phyloP scores from a whole-genome alignment of 2,888 invertebrate genomes.

The Ferdinandea cuprea region DNA sequence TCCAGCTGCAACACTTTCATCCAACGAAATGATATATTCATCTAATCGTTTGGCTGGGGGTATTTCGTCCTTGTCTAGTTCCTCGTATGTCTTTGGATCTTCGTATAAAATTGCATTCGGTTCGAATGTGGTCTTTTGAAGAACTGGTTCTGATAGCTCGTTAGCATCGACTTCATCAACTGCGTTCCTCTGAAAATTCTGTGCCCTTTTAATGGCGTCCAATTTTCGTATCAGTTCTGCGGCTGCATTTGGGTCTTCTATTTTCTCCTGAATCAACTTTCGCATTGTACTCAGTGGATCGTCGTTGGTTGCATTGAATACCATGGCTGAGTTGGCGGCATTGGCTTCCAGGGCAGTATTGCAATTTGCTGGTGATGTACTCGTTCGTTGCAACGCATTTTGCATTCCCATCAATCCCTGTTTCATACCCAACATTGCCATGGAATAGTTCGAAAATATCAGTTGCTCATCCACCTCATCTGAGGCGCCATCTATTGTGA shows the following conservation, averaged over 20 bases:
- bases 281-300: too few relatives aligned
- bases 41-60: constrained; percentile 24
- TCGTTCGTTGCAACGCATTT: neutral
- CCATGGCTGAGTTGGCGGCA: too few relatives aligned
- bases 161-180: constrained; percentile 13
- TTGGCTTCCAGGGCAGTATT: too few relatives aligned
- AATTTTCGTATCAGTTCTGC: neutral
- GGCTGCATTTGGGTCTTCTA: too few relatives aligned
- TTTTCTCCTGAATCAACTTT: too few relatives aligned
- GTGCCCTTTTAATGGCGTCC: neutral
- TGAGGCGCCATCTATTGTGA: neutral
- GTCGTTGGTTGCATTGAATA: too few relatives aligned
- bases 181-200: neutral
- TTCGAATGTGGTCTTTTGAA: constrained; percentile 31
- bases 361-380: too few relatives aligned
- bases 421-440: constrained; percentile 1
- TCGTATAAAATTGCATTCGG: constrained; percentile 13
- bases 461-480: constrained; percentile 11
- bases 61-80: constrained; percentile 37
- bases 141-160: constrained; percentile 12
- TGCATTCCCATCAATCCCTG: neutral
- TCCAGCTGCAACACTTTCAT: constrained; percentile 20
- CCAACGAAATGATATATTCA: constrained; percentile 48
- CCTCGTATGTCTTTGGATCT: constrained; percentile 44
- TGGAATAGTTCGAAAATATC: constrained; percentile 7